These are phyloP conservation scores for Nyctibius grandis DNA, from an alignment of 2,797 vertebrate genomes.

Conservation along the genomic window DNA sequence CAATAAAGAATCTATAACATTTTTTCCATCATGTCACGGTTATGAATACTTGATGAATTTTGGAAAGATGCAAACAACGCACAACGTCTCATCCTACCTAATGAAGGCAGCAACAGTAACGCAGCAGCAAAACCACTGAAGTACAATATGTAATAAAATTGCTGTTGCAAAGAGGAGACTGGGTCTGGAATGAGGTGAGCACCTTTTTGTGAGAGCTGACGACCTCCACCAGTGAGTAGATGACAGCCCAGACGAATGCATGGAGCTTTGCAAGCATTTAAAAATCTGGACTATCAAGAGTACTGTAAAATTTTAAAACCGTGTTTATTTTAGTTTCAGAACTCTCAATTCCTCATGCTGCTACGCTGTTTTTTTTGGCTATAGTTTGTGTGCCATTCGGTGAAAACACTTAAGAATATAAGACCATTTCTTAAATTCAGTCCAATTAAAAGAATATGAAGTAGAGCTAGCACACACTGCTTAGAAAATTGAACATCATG, in stretches of 20 bases:
- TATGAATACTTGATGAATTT: background rate
- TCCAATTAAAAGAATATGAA: background rate
- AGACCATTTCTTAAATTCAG: background rate
- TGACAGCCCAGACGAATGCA: fast-evolving
- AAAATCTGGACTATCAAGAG: background rate
- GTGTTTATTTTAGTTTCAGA: background rate
- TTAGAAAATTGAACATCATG: background rate
- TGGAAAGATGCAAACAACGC: background rate
- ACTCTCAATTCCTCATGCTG: background rate
- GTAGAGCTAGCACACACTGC: background rate
- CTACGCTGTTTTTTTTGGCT: background rate
- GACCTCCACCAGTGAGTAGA: background rate
- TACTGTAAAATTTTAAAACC: background rate
- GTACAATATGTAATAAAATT: background rate
- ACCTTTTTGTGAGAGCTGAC: background rate
- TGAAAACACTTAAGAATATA: background rate
- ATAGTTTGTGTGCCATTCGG: background rate
- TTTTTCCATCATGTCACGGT: background rate
- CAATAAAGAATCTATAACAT: background rate
- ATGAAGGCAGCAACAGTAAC: background rate
- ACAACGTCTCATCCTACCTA: background rate
- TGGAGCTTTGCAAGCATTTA: background rate
- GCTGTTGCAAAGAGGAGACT: background rate
- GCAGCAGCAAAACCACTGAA: background rate
- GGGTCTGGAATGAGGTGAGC: background rate